A percentile compares a stretch with the other conserved stretches of the same genome.
phyloP scores from a whole-genome alignment of 2,888 invertebrate genomes.

The Pseudococcus viburni region DNA sequence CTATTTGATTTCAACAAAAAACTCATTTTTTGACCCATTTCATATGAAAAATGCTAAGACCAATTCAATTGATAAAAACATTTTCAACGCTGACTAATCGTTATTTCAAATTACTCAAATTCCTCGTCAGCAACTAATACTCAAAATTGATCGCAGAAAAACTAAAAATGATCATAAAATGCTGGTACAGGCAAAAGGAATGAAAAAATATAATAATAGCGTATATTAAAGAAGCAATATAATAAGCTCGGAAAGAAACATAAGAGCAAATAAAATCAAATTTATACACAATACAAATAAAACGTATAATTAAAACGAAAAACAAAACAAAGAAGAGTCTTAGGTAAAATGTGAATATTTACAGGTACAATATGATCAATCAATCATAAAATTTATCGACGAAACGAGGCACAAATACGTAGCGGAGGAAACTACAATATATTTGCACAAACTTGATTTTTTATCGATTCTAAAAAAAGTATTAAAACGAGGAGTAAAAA shows the following conservation, averaged over 20 bases:
- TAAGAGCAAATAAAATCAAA: constrained; percentile 27
- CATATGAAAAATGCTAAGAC: too few species aligned
- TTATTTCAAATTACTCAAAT: too few species aligned
- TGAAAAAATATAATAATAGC: constrained; percentile 36
- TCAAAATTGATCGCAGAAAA: not conserved
- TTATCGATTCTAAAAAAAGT: not conserved
- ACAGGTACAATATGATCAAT: not conserved
- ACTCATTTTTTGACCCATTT: too few species aligned
- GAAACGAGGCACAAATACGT: too few species aligned
- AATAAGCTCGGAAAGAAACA: constrained; percentile 37
- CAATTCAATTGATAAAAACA: too few species aligned
- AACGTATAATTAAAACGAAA: constrained; percentile 33
- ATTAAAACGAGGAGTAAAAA: constrained; percentile 16
- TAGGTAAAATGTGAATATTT: constrained; percentile 30
- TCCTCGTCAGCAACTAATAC: too few species aligned
- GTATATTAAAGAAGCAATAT: constrained; percentile 47
- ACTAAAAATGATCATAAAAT: not conserved
- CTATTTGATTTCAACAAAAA: too few species aligned
- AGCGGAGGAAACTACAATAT: too few species aligned
- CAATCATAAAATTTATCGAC: too few species aligned
- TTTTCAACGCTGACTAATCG: too few species aligned
- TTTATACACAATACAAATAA: constrained; percentile 33
- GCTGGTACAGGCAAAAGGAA: not conserved
- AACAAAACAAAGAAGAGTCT: constrained; percentile 48
- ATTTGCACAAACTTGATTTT: not conserved